Conservation (phyloP, 2,797 vertebrate genomes). For the Triplophysa yarkandensis region DNA sequence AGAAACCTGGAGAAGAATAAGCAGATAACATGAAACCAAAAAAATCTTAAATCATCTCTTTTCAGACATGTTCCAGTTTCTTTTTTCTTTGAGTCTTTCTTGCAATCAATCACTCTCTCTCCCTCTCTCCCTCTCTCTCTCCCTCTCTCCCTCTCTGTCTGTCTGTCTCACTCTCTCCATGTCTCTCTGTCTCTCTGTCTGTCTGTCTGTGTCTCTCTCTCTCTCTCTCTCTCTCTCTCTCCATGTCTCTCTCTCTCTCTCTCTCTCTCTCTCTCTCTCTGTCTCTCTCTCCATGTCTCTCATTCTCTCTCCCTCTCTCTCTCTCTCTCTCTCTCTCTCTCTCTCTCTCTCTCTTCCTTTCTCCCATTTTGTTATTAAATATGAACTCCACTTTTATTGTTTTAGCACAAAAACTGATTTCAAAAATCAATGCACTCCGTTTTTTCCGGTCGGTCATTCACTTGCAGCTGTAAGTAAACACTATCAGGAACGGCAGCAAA, state of each 20-base stretch:
- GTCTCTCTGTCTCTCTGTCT: slow-evolving; percentile 1
- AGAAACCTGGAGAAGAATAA: slow-evolving; percentile 79
- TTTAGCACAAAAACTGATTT: no score
- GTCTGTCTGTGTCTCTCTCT: neutral
- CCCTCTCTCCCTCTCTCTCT: neutral
- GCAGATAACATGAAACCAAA: neutral
- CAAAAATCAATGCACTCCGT: neutral
- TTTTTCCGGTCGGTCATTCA: slow-evolving; percentile 4
- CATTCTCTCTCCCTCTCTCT: neutral
- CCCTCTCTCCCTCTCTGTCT: neutral
- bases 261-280: slow-evolving; percentile 1
- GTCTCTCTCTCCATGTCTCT: neutral
- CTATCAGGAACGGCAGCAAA: slow-evolving; percentile 37
- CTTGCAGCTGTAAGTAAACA: slow-evolving; percentile 29
- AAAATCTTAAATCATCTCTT: neutral
- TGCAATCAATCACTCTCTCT: slow-evolving; percentile 6
- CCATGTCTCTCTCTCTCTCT: neutral
- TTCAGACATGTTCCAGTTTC: neutral
- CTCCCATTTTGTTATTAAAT: no score
- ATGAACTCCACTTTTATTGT: no score
- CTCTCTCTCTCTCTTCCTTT: neutral
- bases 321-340: neutral
- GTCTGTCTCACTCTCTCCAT: neutral
- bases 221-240: neutral
- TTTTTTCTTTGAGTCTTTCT: no score